These are phyloP conservation scores for Graphium colonna DNA, from an alignment of 2,888 invertebrate species.

Conservation along the genomic window DNA sequence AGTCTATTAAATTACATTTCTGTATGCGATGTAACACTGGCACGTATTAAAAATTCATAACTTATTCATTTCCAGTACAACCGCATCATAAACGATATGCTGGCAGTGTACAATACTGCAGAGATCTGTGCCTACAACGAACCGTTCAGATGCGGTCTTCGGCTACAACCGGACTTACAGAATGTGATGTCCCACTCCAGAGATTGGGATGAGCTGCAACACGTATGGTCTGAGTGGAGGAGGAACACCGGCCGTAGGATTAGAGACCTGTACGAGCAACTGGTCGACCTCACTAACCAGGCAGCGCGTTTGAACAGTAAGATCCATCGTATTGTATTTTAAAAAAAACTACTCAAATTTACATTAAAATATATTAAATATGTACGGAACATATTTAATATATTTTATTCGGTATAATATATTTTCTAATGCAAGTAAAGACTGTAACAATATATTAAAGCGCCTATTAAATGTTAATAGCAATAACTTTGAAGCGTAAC, in stretches of 20 bases:
- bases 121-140: slow-evolving; percentile 92
- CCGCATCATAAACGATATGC: slow-evolving; percentile 92
- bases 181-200: slow-evolving; percentile 86
- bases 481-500: not conserved
- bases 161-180: slow-evolving; percentile 88
- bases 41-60: too few species aligned
- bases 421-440: too few species aligned
- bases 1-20: too few species aligned
- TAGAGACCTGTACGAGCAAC: slow-evolving; percentile 88
- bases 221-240: slow-evolving; percentile 95
- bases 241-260: slow-evolving; percentile 90
- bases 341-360: too few species aligned
- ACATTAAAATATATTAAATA: too few species aligned
- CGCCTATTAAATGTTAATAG: slow-evolving; percentile 13
- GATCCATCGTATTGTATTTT: too few species aligned
- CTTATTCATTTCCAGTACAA: slow-evolving; percentile 92
- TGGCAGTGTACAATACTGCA: slow-evolving; percentile 91
- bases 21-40: too few species aligned
- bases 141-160: slow-evolving; percentile 89
- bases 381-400: too few species aligned
- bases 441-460: too few species aligned
- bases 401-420: too few species aligned
- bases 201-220: slow-evolving; percentile 93
- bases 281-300: slow-evolving; percentile 89
- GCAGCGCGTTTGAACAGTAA: slow-evolving; percentile 90